phyloP scores from a whole-genome alignment of 2,888 invertebrate species.

The Agrochola macilenta region DNA sequence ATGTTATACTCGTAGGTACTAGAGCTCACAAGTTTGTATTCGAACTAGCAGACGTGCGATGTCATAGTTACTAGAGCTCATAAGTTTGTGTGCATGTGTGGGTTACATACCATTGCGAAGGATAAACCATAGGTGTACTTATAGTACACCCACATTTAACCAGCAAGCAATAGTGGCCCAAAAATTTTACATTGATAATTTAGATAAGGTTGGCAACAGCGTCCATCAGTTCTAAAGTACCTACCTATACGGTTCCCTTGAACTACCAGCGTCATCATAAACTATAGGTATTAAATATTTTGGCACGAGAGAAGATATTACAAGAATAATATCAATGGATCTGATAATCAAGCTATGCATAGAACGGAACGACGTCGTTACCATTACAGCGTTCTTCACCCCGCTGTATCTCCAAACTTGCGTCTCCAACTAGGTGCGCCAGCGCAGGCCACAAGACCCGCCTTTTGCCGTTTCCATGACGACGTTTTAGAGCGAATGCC shows the following conservation, averaged over 20 bases:
- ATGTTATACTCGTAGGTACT: too few species aligned
- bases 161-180: background rate
- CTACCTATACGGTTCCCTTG: background rate
- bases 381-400: background rate
- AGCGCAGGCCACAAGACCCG: conserved; percentile 76
- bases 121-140: background rate
- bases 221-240: background rate
- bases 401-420: conserved; percentile 40
- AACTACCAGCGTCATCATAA: background rate
- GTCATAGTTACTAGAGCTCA: too few species aligned
- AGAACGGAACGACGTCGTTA: background rate
- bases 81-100: too few species aligned
- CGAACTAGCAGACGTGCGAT: too few species aligned
- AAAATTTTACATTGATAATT: background rate
- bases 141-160: background rate
- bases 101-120: too few species aligned
- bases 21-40: too few species aligned
- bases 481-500: conserved; percentile 76
- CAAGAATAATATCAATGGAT: background rate
- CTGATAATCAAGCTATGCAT: background rate
- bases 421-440: conserved; percentile 64
- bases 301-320: background rate
- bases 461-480: conserved; percentile 81
- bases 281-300: background rate
- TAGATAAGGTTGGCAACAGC: too few species aligned